A percentile compares a stretch with the other conserved stretches of the same genome.
These are phyloP conservation scores for Nymphalis c-album DNA, from an alignment of 2,888 invertebrate genomes.

Conservation along the genomic window DNA sequence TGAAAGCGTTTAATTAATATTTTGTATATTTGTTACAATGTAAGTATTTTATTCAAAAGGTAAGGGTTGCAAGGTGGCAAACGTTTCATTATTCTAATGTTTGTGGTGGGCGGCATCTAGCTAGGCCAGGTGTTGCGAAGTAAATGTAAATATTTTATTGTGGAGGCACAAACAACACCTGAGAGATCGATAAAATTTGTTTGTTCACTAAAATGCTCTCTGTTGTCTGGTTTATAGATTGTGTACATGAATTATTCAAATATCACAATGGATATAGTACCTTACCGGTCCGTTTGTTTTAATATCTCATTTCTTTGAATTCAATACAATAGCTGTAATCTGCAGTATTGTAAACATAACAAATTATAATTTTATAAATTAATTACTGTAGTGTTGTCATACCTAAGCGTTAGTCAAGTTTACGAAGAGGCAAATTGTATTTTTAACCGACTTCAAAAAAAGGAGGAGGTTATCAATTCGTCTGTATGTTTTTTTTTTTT, in stretches of 20 bases:
- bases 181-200: slow-evolving; percentile 81
- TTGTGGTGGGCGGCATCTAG: slow-evolving; percentile 61
- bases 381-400: too few species aligned
- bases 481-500: too few species aligned
- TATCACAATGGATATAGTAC: slow-evolving; percentile 65
- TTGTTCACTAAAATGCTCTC: slow-evolving; percentile 79
- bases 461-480: too few species aligned
- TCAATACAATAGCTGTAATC: neutral
- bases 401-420: too few species aligned
- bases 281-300: slow-evolving; percentile 70
- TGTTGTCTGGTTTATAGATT: slow-evolving; percentile 78
- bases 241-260: slow-evolving; percentile 79
- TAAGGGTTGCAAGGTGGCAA: slow-evolving; percentile 55
- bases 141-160: slow-evolving; percentile 81
- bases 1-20: slow-evolving; percentile 27
- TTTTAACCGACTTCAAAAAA: too few species aligned
- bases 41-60: slow-evolving; percentile 62
- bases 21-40: slow-evolving; percentile 31
- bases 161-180: slow-evolving; percentile 76
- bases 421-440: too few species aligned
- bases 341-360: neutral
- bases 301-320: slow-evolving; percentile 55
- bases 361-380: too few species aligned
- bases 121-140: slow-evolving; percentile 74
- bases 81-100: slow-evolving; percentile 77